These are phyloP conservation scores for Cyclura pinguis DNA, from an alignment of 2,797 vertebrate species.

Conservation along the genomic window DNA sequence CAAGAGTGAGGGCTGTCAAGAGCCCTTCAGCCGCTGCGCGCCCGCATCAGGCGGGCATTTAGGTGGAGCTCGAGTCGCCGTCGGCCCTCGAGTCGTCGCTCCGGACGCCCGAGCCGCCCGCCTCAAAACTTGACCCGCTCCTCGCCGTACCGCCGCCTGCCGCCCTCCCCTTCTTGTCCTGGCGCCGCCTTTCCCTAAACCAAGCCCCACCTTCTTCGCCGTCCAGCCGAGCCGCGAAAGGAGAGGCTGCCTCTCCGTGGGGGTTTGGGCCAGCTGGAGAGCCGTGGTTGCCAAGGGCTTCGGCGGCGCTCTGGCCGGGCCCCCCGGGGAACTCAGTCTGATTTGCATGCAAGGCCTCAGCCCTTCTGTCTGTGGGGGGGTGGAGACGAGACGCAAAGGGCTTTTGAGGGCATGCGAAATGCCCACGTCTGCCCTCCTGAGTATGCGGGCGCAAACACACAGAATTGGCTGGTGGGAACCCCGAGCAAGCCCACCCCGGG, in stretches of 20 bases:
- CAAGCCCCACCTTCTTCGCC: constrained; percentile 7
- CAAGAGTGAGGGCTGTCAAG: no score
- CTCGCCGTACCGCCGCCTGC: background rate
- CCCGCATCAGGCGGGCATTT: background rate
- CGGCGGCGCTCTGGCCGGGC: no score
- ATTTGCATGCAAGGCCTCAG: background rate
- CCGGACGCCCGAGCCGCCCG: background rate
- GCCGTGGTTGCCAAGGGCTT: background rate
- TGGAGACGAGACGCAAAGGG: background rate
- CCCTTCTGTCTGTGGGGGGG: background rate
- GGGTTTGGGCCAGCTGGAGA: background rate
- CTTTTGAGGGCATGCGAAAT: background rate
- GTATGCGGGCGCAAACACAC: no score
- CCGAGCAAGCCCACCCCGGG: no score
- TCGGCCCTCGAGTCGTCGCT: no score
- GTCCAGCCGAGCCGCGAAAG: constrained; percentile 4
- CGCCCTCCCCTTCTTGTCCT: background rate
- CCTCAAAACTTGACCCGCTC: background rate
- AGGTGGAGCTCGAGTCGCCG: no score
- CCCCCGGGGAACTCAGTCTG: no score
- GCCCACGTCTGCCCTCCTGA: no score
- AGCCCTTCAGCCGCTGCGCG: no score
- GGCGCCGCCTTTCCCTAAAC: background rate
- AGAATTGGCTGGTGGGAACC: no score
- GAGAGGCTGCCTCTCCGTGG: constrained; percentile 12